Percentiles rank a stretch among this genome's conserved stretches.
These are phyloP conservation scores for Syrista parreyssii DNA, from an alignment of 2,888 invertebrate genomes.

Conservation along the genomic window DNA sequence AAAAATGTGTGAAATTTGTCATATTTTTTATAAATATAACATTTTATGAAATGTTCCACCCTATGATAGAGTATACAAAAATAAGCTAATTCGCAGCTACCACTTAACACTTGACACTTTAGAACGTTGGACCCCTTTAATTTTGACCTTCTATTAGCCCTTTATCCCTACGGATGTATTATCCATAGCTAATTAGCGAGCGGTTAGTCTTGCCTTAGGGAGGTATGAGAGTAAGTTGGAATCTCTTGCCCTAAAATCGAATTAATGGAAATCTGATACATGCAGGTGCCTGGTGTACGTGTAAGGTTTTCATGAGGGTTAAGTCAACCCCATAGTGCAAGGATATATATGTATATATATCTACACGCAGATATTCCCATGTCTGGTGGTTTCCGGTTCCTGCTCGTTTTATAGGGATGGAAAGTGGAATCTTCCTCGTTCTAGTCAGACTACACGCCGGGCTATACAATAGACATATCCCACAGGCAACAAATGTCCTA, in stretches of 20 bases:
- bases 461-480: not conserved
- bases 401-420: not conserved
- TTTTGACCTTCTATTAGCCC: not conserved
- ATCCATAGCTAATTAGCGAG: not conserved
- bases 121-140: not conserved
- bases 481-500: not conserved
- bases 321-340: not conserved
- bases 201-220: not conserved
- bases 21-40: no score
- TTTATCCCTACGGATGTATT: not conserved
- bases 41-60: no score
- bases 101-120: not conserved
- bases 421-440: not conserved
- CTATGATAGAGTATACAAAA: not conserved
- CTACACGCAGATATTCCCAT: not conserved
- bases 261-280: not conserved
- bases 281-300: not conserved
- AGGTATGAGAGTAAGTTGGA: not conserved
- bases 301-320: not conserved
- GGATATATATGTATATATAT: not conserved
- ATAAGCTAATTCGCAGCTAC: not conserved
- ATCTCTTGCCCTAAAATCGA: not conserved
- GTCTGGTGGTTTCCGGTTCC: not conserved
- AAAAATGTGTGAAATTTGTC: no score
- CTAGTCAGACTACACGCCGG: not conserved